Conservation (phyloP, 1,140 invertebrate genomes). For the Argopecten irradians region DNA sequence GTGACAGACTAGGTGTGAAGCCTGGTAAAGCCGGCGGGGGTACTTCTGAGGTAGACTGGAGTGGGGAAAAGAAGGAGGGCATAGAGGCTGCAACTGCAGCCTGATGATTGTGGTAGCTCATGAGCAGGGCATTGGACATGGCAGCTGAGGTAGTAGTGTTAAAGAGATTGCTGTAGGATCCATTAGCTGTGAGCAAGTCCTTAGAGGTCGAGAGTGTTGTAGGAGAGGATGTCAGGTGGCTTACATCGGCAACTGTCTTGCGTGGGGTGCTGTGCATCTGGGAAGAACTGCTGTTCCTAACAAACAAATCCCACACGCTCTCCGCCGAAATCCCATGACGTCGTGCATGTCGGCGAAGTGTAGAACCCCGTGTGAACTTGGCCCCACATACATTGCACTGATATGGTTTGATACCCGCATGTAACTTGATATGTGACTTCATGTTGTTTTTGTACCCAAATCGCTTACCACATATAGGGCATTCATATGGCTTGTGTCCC, state of each 20-base stretch:
- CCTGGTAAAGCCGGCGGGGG: slow-evolving; percentile 47
- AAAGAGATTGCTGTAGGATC: slow-evolving; percentile 45
- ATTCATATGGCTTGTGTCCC: slow-evolving; percentile 79
- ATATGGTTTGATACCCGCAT: slow-evolving; percentile 79
- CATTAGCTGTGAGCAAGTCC: slow-evolving; percentile 30
- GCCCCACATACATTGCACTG: slow-evolving; percentile 80
- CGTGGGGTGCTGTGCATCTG: slow-evolving; percentile 41
- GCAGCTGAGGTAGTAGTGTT: slow-evolving; percentile 45
- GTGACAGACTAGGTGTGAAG: slow-evolving; percentile 53
- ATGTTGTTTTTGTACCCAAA: slow-evolving; percentile 81
- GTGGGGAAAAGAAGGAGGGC: slow-evolving; percentile 58
- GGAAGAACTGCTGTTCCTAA: slow-evolving; percentile 52
- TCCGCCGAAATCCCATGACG: slow-evolving; percentile 69
- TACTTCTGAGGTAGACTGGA: slow-evolving; percentile 60
- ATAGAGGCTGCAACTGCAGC: slow-evolving; percentile 53
- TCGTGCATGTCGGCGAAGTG: slow-evolving; percentile 67
- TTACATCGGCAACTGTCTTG: slow-evolving; percentile 31
- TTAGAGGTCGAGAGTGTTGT: slow-evolving; percentile 29
- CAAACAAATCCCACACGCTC: slow-evolving; percentile 67
- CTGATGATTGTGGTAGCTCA: slow-evolving; percentile 54
- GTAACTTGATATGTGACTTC: slow-evolving; percentile 79
- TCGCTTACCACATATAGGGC: slow-evolving; percentile 80
- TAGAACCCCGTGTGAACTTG: slow-evolving; percentile 71
- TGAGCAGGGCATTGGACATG: slow-evolving; percentile 52
- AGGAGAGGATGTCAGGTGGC: slow-evolving; percentile 22